Percentiles rank a stretch among this genome's conserved stretches.
Evolutionary conservation across 2,113 vertebrate genomes (phyloP).

Genomic region (Labeo rohita): DNA sequence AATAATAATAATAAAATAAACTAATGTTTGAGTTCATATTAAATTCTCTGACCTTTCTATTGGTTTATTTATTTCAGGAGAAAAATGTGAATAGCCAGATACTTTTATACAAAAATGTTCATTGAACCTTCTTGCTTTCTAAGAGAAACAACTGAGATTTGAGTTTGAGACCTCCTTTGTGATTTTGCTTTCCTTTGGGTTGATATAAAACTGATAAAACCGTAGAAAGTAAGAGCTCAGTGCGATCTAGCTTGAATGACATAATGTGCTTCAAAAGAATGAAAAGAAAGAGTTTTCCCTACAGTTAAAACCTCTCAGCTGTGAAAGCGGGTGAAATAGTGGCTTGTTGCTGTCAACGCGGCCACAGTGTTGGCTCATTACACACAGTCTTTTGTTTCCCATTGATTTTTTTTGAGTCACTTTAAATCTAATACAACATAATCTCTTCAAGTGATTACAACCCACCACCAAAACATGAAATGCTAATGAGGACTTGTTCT

Average conservation of each 20-base stretch:
- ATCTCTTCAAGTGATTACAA: conserved; percentile 28
- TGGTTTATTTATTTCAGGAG: not conserved
- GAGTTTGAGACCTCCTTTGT: not conserved
- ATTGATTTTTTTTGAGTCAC: not conserved
- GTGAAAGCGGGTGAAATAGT: not conserved
- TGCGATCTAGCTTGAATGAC: not conserved
- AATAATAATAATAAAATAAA: no score
- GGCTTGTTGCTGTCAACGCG: not conserved
- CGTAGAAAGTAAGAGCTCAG: not conserved
- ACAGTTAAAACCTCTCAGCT: not conserved
- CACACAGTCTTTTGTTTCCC: conserved; percentile 21
- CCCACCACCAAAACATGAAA: not conserved
- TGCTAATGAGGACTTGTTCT: conserved; percentile 23
- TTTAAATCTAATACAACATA: conserved; percentile 12
- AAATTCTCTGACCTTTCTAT: no score
- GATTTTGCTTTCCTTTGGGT: not conserved
- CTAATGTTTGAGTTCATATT: no score
- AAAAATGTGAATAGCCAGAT: not conserved
- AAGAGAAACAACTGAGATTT: not conserved
- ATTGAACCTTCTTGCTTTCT: not conserved
- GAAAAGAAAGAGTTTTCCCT: not conserved
- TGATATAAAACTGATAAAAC: not conserved
- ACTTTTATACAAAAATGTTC: not conserved
- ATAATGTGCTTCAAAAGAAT: conserved; percentile 9
- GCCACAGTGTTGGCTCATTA: conserved; percentile 7